phyloP scores from a whole-genome alignment of 1,140 invertebrate genomes.

The Orius insidiosus region DNA sequence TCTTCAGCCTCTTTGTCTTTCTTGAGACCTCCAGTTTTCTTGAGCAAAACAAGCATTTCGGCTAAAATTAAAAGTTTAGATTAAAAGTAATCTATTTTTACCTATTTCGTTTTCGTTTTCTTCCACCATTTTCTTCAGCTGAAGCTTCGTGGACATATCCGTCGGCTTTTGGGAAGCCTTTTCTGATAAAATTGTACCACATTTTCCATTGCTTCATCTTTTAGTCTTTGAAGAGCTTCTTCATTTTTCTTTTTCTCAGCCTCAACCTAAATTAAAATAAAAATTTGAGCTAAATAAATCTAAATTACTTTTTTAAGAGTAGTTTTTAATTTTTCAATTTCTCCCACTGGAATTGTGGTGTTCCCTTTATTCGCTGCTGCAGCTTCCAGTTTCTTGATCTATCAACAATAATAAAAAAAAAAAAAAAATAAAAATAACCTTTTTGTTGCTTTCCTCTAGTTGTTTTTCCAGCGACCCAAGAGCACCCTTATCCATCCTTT shows the following conservation, averaged over 20 bases:
- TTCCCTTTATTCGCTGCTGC: constrained; percentile 30
- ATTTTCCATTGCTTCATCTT: constrained; percentile 36
- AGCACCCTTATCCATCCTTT: constrained; percentile 4
- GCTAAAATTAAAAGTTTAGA: constrained; percentile 32
- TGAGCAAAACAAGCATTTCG: constrained; percentile 41
- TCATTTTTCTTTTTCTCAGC: constrained; percentile 38
- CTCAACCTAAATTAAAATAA: constrained; percentile 29
- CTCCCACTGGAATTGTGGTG: constrained; percentile 18
- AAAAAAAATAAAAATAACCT: constrained; percentile 23
- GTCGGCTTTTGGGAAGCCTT: constrained; percentile 46
- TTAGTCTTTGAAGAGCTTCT: constrained; percentile 38
- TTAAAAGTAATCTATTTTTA: constrained; percentile 22
- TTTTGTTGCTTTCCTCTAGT: constrained; percentile 35
- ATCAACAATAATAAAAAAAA: neutral
- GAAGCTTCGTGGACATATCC: constrained; percentile 47
- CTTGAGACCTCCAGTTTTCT: constrained; percentile 31
- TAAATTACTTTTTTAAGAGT: constrained; percentile 19
- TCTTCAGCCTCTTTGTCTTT: constrained; percentile 20
- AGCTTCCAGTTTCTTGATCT: constrained; percentile 35
- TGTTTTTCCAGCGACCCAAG: constrained; percentile 43
- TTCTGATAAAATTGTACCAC: constrained; percentile 35
- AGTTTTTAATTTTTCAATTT: constrained; percentile 23
- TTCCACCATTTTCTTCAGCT: constrained; percentile 58
- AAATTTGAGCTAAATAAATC: neutral
- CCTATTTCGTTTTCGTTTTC: constrained; percentile 63